Base-by-base conservation (phyloP, 2,888 invertebrate species). In the Platycnemis pennipes region DNA sequence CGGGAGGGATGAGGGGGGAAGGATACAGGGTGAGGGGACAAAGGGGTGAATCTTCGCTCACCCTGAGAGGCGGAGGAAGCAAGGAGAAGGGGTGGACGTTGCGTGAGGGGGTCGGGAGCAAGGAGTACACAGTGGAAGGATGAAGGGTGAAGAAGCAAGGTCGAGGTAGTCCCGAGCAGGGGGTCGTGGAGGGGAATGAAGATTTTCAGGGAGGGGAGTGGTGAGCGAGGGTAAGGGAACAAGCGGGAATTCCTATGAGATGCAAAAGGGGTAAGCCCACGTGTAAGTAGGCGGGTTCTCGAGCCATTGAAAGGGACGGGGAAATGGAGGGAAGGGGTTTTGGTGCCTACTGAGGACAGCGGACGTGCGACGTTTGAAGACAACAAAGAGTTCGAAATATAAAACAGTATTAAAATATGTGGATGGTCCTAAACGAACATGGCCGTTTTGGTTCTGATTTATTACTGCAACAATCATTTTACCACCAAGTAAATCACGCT, bases 191-290 rank as follows among this genome's bases (percentile, higher is more conserved):
- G 77, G 77, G 13, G 8, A 11, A 26, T 26, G 77, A 87, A 87
- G 46, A 44, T 46, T 45, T 87, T 26, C 22, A 56, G 42, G 56
- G 56, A 56, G 56, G 31, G 26, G 26, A 53, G 19, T 11, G n/a
- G 88, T 3, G 22, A 42, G 26, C 13, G 37, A 42, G 37, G 53
- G 19, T 31, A 31, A 31, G 5, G 16, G 26, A 63, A 42, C 42
- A 42, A 22, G 56, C 63, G 42, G 91, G 91, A 63, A 63, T 91
- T 77, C 77, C 77, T 37, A 16, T 31, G 91, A 63, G 26, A 63
- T 42, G 56, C 26, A 44, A 56, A 31, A 63, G 42, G 42, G 26
- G 69, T 63, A 45, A 31, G 77, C 16, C 4, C 37, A 37, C 31
- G 26, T 77, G 37, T 77, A 77, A 77, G 16, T 31, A 77, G 77